phyloP scores from a whole-genome alignment of 2,888 invertebrate species.

The Steinernema carpocapsae region DNA sequence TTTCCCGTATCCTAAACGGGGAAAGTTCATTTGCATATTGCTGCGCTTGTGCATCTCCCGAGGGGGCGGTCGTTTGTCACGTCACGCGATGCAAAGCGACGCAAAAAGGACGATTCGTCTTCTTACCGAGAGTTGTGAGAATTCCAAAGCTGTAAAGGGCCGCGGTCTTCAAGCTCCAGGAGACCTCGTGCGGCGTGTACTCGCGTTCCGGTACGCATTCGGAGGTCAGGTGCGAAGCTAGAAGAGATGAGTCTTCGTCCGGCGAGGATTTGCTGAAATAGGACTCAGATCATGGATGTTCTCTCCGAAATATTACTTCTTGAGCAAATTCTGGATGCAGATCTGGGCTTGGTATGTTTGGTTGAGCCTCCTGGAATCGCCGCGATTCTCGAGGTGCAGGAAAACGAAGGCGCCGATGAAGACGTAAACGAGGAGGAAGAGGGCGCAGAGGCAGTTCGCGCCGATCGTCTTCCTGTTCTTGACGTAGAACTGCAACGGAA shows the following conservation, averaged over 20 bases:
- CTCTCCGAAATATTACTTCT: neutral
- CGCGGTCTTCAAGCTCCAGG: conserved; percentile 64
- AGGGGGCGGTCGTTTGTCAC: too few species aligned
- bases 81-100: too few species aligned
- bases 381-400: conserved; percentile 41
- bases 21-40: neutral
- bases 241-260: neutral
- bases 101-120: too few species aligned
- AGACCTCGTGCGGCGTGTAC: conserved; percentile 4
- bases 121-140: conserved; percentile 63
- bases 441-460: conserved; percentile 49
- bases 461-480: conserved; percentile 43
- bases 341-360: conserved; percentile 26
- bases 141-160: conserved; percentile 66
- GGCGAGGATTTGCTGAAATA: neutral
- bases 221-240: neutral
- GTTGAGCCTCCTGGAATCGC: conserved; percentile 2
- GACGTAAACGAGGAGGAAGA: conserved; percentile 60
- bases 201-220: conserved; percentile 27
- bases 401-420: conserved; percentile 64
- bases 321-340: conserved; percentile 21
- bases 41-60: neutral
- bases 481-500: conserved; percentile 22
- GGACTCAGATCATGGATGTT: neutral
- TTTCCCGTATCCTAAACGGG: conserved; percentile 64